Conservation (phyloP, 2,113 vertebrate genomes). For the Xerus inauris region DNA sequence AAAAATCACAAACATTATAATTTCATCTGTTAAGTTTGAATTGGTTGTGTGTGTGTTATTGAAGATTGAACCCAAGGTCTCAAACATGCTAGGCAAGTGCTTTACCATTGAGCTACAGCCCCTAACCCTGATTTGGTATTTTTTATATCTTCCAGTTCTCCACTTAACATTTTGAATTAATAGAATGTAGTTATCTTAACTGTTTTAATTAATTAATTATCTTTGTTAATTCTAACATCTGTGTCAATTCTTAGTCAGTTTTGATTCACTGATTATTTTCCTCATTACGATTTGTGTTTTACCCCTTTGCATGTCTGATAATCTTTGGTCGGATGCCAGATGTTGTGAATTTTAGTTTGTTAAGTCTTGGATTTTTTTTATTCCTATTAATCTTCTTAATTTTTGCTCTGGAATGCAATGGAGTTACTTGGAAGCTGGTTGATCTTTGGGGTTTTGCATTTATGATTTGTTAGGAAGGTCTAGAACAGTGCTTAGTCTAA, state of each 20-base stretch:
- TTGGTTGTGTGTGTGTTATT: neutral
- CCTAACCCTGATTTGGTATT: neutral
- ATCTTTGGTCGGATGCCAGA: neutral
- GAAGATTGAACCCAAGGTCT: neutral
- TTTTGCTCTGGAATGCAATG: neutral
- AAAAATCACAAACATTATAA: neutral
- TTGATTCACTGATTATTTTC: neutral
- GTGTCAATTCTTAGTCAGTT: neutral
- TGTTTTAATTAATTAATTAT: neutral
- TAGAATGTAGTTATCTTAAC: neutral
- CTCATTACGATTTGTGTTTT: neutral
- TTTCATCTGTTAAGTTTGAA: neutral
- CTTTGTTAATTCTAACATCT: neutral
- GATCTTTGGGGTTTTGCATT: neutral
- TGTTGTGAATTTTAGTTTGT: constrained; percentile 45
- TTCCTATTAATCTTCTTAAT: constrained; percentile 19
- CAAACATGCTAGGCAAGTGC: neutral
- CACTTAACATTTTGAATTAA: neutral
- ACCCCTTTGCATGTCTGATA: neutral
- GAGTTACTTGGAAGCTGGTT: constrained; percentile 11
- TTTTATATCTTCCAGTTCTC: neutral
- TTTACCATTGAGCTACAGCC: neutral
- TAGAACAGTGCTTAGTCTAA: neutral
- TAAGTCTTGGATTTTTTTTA: neutral
- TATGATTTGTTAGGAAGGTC: neutral